A percentile compares a stretch with the other conserved stretches of the same genome.
These are phyloP conservation scores for Phyllopteryx taeniolatus DNA, from an alignment of 2,113 vertebrate species.

Conservation along the genomic window DNA sequence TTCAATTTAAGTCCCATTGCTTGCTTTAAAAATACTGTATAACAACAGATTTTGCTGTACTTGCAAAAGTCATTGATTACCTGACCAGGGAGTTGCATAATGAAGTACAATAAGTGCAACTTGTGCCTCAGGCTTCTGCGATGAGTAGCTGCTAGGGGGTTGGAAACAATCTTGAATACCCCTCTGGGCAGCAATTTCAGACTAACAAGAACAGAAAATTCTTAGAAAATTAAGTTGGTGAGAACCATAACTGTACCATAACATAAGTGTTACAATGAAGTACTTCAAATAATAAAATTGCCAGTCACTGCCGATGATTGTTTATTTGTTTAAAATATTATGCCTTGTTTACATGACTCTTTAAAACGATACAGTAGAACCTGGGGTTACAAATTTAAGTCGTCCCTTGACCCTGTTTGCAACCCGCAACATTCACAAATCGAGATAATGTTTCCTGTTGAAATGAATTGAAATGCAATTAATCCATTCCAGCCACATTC, in stretches of 20 bases:
- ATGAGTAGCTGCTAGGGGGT: constrained; percentile 1
- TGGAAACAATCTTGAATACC: neutral
- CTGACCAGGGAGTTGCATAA: constrained; percentile 15
- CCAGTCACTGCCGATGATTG: neutral
- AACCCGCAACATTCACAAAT: neutral
- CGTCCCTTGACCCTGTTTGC: neutral
- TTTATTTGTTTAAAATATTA: neutral
- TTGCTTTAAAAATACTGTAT: constrained; percentile 1
- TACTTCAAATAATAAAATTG: neutral
- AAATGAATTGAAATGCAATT: neutral
- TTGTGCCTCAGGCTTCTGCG: neutral
- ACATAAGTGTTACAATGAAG: neutral
- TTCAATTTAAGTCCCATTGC: constrained; percentile 22
- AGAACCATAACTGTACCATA: constrained; percentile 1
- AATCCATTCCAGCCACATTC: neutral
- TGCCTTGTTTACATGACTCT: neutral
- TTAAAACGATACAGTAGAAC: neutral
- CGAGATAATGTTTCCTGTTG: neutral
- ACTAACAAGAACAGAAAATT: neutral
- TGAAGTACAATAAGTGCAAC: constrained; percentile 1
- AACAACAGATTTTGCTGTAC: constrained; percentile 10
- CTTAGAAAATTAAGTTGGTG: constrained; percentile 6
- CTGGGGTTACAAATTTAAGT: neutral
- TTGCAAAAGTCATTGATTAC: constrained; percentile 12
- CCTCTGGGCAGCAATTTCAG: neutral